phyloP scores from a whole-genome alignment of 2,888 invertebrate genomes.

The Yponomeuta sedellus region DNA sequence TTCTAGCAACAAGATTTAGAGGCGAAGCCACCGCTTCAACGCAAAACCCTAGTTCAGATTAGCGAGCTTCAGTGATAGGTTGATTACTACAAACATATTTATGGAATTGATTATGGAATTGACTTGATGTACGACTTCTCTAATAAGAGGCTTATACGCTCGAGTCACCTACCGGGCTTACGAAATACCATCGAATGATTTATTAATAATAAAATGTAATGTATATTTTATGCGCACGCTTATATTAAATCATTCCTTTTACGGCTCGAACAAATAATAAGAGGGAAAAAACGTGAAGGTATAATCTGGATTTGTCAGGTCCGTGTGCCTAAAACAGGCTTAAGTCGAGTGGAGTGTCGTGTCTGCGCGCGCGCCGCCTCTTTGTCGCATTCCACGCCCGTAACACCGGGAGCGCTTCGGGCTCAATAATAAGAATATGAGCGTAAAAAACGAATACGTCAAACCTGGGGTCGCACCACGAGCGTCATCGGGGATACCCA shows the following conservation, averaged over 20 bases:
- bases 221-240: not conserved
- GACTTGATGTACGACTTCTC: constrained; percentile 18
- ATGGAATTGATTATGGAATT: constrained; percentile 39
- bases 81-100: constrained; percentile 62
- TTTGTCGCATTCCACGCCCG: constrained; percentile 69
- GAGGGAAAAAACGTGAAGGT: not conserved
- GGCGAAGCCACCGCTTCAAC: not conserved
- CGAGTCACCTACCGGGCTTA: constrained; percentile 1
- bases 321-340: not conserved
- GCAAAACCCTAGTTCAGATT: constrained; percentile 31
- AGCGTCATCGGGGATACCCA: not conserved
- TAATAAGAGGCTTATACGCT: constrained; percentile 15
- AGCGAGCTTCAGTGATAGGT: constrained; percentile 58
- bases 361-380: constrained; percentile 46
- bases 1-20: not conserved
- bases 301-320: constrained; percentile 4
- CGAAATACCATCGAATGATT: not conserved
- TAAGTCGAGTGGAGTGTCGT: constrained; percentile 34
- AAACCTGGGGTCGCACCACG: constrained; percentile 29
- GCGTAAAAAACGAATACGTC: constrained; percentile 69
- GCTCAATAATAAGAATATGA: constrained; percentile 72
- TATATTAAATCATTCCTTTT: not conserved
- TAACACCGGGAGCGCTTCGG: constrained; percentile 74
- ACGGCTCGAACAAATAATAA: not conserved
- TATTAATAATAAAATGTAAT: not conserved